A percentile compares a stretch with the other conserved stretches of the same genome.
Evolutionary conservation across 35 echinoderm and acorn worm genomes (phyloP).

Genomic region (Acanthaster planci): DNA sequence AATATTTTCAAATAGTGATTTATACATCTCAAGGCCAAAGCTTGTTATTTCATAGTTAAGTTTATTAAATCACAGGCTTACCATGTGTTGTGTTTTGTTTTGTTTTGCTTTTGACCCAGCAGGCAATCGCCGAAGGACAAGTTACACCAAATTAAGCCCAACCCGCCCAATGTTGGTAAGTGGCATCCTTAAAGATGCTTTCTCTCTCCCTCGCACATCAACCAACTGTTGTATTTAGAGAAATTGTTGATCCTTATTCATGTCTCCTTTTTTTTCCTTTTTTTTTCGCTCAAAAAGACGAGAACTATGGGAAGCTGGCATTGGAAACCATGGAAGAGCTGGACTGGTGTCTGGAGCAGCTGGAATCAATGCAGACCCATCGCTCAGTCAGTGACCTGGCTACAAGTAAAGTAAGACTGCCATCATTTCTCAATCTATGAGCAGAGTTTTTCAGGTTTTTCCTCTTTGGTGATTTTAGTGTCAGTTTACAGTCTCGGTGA

Average conservation of each 20-base stretch:
- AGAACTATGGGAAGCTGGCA: conserved; percentile 80
- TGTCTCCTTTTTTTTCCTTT: not conserved
- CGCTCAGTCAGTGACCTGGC: conserved; percentile 95
- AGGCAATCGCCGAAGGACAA: conserved; percentile 14
- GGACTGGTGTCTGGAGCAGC: conserved; percentile 97
- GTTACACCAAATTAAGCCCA: conserved; percentile 20
- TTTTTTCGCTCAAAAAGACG: conserved; percentile 45
- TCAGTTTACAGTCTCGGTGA: too few species aligned
- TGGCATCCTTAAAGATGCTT: not conserved
- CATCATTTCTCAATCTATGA: too few species aligned
- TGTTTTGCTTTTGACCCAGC: conserved; percentile 10
- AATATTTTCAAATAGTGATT: too few species aligned
- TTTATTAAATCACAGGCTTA: too few species aligned
- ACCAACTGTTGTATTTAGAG: not conserved
- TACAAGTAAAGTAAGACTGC: conserved; percentile 93
- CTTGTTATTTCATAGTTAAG: too few species aligned
- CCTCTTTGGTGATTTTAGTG: too few species aligned
- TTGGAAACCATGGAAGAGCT: conserved; percentile 91
- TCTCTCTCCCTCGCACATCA: not conserved
- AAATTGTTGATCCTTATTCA: too few species aligned
- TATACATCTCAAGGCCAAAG: too few species aligned
- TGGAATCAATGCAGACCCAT: conserved; percentile 96
- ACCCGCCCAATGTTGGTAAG: conserved; percentile 22
- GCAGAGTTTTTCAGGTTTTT: too few species aligned
- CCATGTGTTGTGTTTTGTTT: not conserved